Base-by-base conservation (phyloP, 2,888 invertebrate genomes). In the Epinotia brunnichana region DNA sequence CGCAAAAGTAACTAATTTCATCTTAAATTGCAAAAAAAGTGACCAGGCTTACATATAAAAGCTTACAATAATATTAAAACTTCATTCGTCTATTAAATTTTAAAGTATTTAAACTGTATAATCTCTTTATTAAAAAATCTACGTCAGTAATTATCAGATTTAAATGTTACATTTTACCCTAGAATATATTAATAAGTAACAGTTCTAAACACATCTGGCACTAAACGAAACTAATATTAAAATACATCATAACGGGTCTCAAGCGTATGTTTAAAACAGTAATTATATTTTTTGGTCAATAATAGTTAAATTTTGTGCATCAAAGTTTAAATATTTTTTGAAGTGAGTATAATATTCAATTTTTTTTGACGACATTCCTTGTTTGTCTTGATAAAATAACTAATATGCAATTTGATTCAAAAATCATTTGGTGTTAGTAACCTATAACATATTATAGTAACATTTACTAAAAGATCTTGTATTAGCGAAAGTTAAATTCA, bases 121-220 rank as follows among this genome's bases (percentile, higher is more conserved):
- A 72, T 72, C 68, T 72, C 68, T 68, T 68, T 67, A 71, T 60
- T 72, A 72, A 68, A 73, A 73, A 68, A 51, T 62, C 72, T 72
- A 63, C 57, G 48, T 73, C 72, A 44, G 60, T 66, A 61, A 44
- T 61, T 61, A 57, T 73, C 51, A 63, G 68, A 39, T 48, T 73
- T 62, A 62, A 73, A 66, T 56, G 61, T 68, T 61, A 73, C 48
- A 54, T 54, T 41, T 44, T 70, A 68, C 39, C 39, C 74, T 74
- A 70, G 62, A 68, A 74, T 72, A 74, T 74, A 82, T 81, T 74
- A 73, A 81, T 85, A 83, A 87, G 84, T 86, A 87, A 88, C 88
- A 87, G 84, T 84, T 80, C 76, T 78, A 80, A 82, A 84, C 82
- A 79, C 81, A 80, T 84, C 85, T 87, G 88, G 87, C 87, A 87